These are phyloP conservation scores for Brassicogethes aeneus DNA, from an alignment of 2,888 invertebrate genomes.

Conservation along the genomic window DNA sequence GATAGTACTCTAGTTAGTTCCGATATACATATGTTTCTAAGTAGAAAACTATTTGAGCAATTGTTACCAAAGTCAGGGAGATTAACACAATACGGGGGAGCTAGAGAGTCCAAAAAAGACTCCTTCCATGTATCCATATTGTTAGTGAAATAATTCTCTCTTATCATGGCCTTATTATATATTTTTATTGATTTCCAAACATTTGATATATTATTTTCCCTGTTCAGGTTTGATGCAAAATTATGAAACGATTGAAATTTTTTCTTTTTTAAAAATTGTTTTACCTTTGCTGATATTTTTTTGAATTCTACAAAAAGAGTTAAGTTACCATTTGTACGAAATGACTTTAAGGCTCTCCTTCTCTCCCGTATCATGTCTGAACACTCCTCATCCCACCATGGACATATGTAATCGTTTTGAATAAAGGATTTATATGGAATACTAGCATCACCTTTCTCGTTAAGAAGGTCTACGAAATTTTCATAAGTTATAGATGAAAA, in stretches of 20 bases:
- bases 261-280: not conserved
- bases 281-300: not conserved
- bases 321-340: not conserved
- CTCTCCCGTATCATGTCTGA: not conserved
- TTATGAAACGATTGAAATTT: not conserved
- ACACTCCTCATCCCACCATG: not conserved
- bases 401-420: too few relatives aligned
- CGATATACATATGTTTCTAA: not conserved
- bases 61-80: not conserved
- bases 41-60: not conserved
- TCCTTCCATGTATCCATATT: not conserved
- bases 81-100: not conserved
- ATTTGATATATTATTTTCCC: not conserved
- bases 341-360: not conserved
- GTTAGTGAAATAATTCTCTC: not conserved
- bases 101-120: not conserved
- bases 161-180: not conserved
- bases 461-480: too few relatives aligned
- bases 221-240: not conserved
- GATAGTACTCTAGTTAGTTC: not conserved
- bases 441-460: too few relatives aligned
- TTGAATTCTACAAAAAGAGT: not conserved
- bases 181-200: not conserved
- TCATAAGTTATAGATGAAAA: too few relatives aligned
- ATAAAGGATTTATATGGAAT: too few relatives aligned